Base-by-base conservation (phyloP, 2,797 vertebrate species). In the Thaleichthys pacificus region DNA sequence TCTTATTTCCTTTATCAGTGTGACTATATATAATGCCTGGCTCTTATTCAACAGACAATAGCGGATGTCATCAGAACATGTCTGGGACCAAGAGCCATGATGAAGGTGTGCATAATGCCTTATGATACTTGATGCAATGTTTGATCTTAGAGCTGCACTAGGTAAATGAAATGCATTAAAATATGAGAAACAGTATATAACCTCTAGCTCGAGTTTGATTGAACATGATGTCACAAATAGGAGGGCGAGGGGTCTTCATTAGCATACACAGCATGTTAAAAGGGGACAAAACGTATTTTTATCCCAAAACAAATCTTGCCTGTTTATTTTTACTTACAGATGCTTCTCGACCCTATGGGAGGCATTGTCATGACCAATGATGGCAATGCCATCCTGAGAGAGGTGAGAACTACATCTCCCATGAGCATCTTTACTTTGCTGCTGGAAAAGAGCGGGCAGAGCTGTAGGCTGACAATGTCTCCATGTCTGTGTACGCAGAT, bases 341-440 rank as follows among this genome's bases (percentile, higher is more conserved):
- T 96, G 95, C 91, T 96, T 71, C 78, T 96, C 88, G 95, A 96
- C 74, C 95, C 95, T n/a, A 96, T 96, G 95, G 95, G 95, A 54
- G 95, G 95, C 17, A 96, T 96, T 0, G 95, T 96, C 78, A 96
- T 96, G 95, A 96, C 95, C 87, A 96, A 96, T 0, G 95, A 96
- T 47, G 95, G 95, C 62, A 96, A 96, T 26, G 95, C 95, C 61
- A 96, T 96, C 76, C 93, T 96, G 49, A 85, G 95, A 88, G 95
- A 96, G 87, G 95, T 95, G 21, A 63, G 60, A 5, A 19, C 15
- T 30, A 51, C 42, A 66, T 24, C 15, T 66, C 42, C 42, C 42
- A 66, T 47, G 3, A 28, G 65, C 65, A 49, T 38, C 11, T 38
- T 42, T 38, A 9, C 62, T 38, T 21, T 12, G 32, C 19, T 42